Evolutionary conservation across 1,140 invertebrate genomes (phyloP).

Genomic region (Lordiphosa mommai): DNA sequence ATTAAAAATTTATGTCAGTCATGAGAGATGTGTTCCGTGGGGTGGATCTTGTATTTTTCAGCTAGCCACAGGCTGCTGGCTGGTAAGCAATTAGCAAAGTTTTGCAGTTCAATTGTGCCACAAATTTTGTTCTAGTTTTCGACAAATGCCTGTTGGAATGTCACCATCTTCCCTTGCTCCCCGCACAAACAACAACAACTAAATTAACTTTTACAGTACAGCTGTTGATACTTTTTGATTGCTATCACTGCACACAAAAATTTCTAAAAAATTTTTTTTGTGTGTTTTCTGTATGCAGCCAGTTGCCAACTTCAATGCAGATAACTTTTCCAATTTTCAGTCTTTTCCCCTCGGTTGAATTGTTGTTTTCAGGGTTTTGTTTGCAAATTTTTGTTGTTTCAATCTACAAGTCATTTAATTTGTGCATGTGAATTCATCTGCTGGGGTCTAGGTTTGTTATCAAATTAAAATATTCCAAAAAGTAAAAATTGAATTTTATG

Average conservation of each 20-base stretch:
- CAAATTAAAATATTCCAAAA: neutral
- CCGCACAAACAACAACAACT: slow-evolving; percentile 20
- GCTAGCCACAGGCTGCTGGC: neutral
- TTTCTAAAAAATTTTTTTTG: slow-evolving; percentile 6
- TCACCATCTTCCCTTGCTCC: slow-evolving; percentile 7
- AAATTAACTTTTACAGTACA: slow-evolving; percentile 47
- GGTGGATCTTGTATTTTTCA: slow-evolving; percentile 7
- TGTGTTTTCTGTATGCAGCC: slow-evolving; percentile 26
- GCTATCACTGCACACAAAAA: slow-evolving; percentile 15
- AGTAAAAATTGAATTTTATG: too few relatives aligned
- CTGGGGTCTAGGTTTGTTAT: neutral
- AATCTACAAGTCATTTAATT: slow-evolving; percentile 1
- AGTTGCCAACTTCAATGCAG: neutral
- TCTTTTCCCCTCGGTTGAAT: neutral
- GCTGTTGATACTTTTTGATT: slow-evolving; percentile 47
- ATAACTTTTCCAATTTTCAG: slow-evolving; percentile 47
- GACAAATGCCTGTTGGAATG: slow-evolving; percentile 17
- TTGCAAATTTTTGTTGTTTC: neutral
- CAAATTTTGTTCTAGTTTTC: slow-evolving; percentile 18
- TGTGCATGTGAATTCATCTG: neutral
- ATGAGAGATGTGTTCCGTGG: neutral
- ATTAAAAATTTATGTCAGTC: slow-evolving; percentile 46
- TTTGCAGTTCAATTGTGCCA: slow-evolving; percentile 31
- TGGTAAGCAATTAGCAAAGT: slow-evolving; percentile 42
- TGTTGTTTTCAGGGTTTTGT: neutral